Conservation (phyloP, 2,888 invertebrate genomes). For the Omphaloscelis lunosa region DNA sequence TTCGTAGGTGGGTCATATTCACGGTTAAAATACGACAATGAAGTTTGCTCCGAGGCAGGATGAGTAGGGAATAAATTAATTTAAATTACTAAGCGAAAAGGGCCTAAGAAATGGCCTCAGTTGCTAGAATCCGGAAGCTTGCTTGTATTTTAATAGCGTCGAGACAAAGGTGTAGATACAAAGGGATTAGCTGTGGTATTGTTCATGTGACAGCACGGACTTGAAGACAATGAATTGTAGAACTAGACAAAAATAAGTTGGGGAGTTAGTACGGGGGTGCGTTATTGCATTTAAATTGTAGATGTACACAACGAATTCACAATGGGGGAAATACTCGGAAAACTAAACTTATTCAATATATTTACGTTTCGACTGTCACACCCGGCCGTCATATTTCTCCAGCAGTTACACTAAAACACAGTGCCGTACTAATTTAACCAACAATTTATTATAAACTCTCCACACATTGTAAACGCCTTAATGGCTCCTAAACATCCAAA, state of each 20-base stretch:
- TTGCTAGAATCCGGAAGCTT: slow-evolving; percentile 83
- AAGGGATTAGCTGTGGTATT: slow-evolving; percentile 82
- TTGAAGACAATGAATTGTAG: slow-evolving; percentile 71
- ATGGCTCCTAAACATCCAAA: slow-evolving; percentile 60
- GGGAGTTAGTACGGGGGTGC: slow-evolving; percentile 42
- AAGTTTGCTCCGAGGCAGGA: slow-evolving; percentile 78
- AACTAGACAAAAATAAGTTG: slow-evolving; percentile 67
- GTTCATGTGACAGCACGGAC: slow-evolving; percentile 73
- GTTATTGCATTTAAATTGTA: slow-evolving; percentile 52
- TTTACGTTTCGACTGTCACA: slow-evolving; percentile 41
- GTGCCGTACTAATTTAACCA: slow-evolving; percentile 54
- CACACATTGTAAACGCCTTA: slow-evolving; percentile 63
- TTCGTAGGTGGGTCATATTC: slow-evolving; percentile 69
- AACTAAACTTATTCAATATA: slow-evolving; percentile 35
- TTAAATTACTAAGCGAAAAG: slow-evolving; percentile 87
- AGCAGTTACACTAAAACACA: slow-evolving; percentile 37
- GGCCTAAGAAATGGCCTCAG: slow-evolving; percentile 83
- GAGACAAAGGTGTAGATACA: slow-evolving; percentile 86
- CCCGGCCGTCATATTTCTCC: slow-evolving; percentile 35
- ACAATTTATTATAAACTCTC: slow-evolving; percentile 64
- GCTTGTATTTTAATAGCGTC: slow-evolving; percentile 83
- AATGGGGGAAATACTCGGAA: slow-evolving; percentile 23
- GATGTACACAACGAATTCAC: slow-evolving; percentile 17
- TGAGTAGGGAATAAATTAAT: slow-evolving; percentile 86
- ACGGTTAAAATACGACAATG: slow-evolving; percentile 75